A percentile compares a stretch with the other conserved stretches of the same genome.
Conservation (phyloP, 2,888 invertebrate species). For the Folsomia candida region DNA sequence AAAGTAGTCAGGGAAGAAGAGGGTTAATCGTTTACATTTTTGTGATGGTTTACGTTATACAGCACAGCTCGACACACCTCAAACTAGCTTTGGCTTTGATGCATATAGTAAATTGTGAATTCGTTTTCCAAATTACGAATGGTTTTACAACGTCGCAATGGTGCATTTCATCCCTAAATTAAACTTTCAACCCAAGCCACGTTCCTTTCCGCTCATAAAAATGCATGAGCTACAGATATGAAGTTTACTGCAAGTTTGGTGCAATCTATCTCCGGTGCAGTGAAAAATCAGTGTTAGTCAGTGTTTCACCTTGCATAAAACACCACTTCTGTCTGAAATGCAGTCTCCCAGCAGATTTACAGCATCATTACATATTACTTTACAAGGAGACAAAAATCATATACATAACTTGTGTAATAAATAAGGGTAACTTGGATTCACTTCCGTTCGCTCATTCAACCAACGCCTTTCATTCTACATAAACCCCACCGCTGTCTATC, state of each 20-base stretch:
- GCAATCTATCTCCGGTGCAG: background rate
- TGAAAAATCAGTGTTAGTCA: background rate
- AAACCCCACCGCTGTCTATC: too few species aligned
- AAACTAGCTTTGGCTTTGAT: background rate
- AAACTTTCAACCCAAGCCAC: background rate
- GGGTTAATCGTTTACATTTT: background rate
- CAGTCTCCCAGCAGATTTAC: too few species aligned
- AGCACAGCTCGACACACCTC: background rate
- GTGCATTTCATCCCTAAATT: background rate
- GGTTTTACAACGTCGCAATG: background rate
- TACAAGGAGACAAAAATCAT: too few species aligned
- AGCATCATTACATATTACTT: too few species aligned
- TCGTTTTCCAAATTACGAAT: background rate
- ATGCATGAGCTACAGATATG: background rate
- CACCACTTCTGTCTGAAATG: too few species aligned
- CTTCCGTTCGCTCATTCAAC: conserved; percentile 27
- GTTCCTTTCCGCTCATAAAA: background rate
- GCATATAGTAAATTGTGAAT: background rate
- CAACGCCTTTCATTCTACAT: too few species aligned
- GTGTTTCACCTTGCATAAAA: too few species aligned
- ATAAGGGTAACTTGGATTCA: conserved; percentile 20
- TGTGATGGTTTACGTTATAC: background rate
- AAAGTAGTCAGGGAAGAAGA: too few species aligned
- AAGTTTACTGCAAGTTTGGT: too few species aligned
- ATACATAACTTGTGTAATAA: too few species aligned